These are phyloP conservation scores for Nymphicus hollandicus DNA, from an alignment of 2,113 vertebrate genomes.

Conservation along the genomic window DNA sequence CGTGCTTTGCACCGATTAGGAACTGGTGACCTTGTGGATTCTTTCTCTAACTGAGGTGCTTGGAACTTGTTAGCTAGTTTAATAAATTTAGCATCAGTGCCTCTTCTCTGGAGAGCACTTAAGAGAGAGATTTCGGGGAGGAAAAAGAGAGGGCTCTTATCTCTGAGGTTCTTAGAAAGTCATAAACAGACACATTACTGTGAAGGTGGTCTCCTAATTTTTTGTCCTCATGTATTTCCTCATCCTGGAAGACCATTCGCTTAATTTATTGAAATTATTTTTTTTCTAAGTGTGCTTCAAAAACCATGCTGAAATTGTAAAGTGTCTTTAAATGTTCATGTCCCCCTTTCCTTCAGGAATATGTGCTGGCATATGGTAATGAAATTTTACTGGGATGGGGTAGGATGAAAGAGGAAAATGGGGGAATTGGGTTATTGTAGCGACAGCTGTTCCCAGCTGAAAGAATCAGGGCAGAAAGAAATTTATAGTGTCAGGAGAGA, in stretches of 20 bases:
- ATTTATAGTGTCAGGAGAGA: background rate
- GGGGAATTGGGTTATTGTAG: background rate
- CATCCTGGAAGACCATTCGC: background rate
- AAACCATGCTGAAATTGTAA: background rate
- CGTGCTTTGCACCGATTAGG: rapidly evolving
- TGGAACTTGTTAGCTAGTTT: background rate
- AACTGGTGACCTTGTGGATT: background rate
- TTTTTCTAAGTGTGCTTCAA: background rate
- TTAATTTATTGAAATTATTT: background rate
- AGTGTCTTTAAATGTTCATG: background rate
- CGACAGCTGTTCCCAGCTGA: slow-evolving; percentile 15
- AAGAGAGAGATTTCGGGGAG: background rate
- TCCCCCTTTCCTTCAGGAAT: background rate
- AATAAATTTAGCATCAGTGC: background rate
- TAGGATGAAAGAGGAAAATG: background rate
- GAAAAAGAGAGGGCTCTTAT: background rate
- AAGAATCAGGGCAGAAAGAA: background rate
- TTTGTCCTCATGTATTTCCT: background rate
- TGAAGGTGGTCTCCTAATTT: background rate
- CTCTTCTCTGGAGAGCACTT: background rate
- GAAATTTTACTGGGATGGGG: background rate
- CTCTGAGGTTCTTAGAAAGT: background rate
- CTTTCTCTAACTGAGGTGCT: background rate
- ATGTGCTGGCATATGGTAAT: background rate
- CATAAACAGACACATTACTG: background rate